A percentile compares a stretch with the other conserved stretches of the same genome.
These are phyloP conservation scores for Nematolebias whitei DNA, from an alignment of 2,113 vertebrate genomes.

Conservation along the genomic window DNA sequence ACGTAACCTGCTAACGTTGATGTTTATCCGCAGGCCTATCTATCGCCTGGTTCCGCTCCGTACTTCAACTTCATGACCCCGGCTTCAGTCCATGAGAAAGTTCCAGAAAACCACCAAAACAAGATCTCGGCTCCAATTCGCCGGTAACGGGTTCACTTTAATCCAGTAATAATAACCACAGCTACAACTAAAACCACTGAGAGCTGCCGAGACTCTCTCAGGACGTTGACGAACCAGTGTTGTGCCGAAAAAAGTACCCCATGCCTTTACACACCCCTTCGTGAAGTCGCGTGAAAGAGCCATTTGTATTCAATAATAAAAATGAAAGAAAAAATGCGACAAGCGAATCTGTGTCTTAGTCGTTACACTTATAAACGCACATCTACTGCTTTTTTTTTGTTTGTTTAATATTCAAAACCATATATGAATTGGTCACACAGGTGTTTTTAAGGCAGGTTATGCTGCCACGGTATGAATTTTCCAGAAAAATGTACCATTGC, in stretches of 20 bases:
- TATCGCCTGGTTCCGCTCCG: constrained; percentile 30
- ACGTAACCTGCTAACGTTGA: constrained; percentile 48
- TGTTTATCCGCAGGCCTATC: constrained; percentile 53
- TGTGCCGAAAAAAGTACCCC: neutral
- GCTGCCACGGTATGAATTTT: too few relatives aligned
- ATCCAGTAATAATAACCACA: constrained; percentile 52
- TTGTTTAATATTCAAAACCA: too few relatives aligned
- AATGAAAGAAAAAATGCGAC: too few relatives aligned
- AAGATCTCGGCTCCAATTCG: constrained; percentile 15
- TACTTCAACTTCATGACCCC: constrained; percentile 56
- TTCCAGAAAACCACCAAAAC: constrained; percentile 36
- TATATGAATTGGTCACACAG: too few relatives aligned
- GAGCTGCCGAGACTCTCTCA: constrained; percentile 22
- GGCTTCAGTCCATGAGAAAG: constrained; percentile 17
- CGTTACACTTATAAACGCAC: too few relatives aligned
- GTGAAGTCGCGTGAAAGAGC: too few relatives aligned
- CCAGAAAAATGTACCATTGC: too few relatives aligned
- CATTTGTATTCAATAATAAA: too few relatives aligned
- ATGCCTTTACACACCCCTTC: too few relatives aligned
- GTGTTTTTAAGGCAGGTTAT: too few relatives aligned
- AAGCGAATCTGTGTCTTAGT: too few relatives aligned
- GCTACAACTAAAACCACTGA: neutral
- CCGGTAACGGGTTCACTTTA: constrained; percentile 21
- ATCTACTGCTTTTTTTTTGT: too few relatives aligned
- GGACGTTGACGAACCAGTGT: constrained; percentile 26